Percentiles rank a stretch among this genome's conserved stretches.
Evolutionary conservation across 2,113 vertebrate genomes (phyloP).

Genomic region (Carassius gibelio): DNA sequence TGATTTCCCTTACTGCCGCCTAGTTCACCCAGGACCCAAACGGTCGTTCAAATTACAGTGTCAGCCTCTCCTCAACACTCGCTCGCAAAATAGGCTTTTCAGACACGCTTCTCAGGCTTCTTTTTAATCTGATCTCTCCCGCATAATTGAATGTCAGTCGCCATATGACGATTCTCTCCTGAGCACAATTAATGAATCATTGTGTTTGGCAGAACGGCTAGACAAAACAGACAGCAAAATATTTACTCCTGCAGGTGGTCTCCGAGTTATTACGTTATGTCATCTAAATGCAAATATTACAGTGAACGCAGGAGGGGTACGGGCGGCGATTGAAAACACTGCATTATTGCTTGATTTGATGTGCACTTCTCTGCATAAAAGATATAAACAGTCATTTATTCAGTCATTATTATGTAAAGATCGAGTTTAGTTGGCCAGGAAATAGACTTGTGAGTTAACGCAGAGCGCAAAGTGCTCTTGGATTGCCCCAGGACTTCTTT

Average conservation of each 20-base stretch:
- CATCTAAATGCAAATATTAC: no score
- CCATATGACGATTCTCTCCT: slow-evolving; percentile 75
- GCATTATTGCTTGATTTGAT: no score
- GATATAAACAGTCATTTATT: no score
- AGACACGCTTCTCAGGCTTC: slow-evolving; percentile 68
- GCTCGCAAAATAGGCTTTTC: slow-evolving; percentile 71
- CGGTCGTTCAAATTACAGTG: slow-evolving; percentile 74
- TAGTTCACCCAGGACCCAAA: slow-evolving; percentile 67
- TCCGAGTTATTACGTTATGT: no score
- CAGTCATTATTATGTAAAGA: no score
- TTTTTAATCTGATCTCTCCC: slow-evolving; percentile 75
- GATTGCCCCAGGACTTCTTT: no score
- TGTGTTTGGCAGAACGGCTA: slow-evolving; percentile 65
- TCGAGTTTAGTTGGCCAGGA: no score
- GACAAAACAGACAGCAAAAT: slow-evolving; percentile 1
- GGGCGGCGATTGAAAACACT: no score
- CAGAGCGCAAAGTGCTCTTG: no score
- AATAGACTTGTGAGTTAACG: no score
- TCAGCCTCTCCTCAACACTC: slow-evolving; percentile 46
- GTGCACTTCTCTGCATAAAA: no score
- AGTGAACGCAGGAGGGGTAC: neutral
- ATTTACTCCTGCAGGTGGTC: no score
- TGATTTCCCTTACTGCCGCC: slow-evolving; percentile 71
- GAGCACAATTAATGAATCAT: slow-evolving; percentile 79
- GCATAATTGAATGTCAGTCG: slow-evolving; percentile 84